Percentiles rank a stretch among this genome's conserved stretches.
Conservation (phyloP, 2,113 vertebrate species). For the Anguilla rostrata region DNA sequence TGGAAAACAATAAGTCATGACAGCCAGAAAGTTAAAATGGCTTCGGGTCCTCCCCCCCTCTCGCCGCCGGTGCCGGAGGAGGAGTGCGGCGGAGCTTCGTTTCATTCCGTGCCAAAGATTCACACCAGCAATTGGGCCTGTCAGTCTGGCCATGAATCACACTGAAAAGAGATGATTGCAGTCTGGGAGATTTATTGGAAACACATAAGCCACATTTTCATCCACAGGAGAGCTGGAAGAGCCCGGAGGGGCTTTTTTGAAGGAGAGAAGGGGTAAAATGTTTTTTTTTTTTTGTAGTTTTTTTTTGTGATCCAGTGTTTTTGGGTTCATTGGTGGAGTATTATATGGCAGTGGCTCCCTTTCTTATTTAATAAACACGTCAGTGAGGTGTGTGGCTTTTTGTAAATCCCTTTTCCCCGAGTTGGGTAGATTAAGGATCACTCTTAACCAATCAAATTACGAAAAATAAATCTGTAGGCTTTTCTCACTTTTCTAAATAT, state of each 20-base stretch:
- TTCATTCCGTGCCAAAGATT: conserved; percentile 73
- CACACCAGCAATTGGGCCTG: conserved; percentile 75
- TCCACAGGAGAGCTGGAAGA: conserved; percentile 55
- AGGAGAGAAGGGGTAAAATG: conserved; percentile 35
- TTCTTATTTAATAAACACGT: neutral
- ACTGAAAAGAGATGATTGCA: conserved; percentile 68
- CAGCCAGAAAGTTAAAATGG: conserved; percentile 42
- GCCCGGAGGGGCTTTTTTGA: conserved; percentile 37
- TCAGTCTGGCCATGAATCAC: conserved; percentile 73
- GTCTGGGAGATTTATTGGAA: conserved; percentile 71
- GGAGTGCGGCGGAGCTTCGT: conserved; percentile 42
- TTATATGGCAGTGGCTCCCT: neutral
- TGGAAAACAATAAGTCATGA: conserved; percentile 40
- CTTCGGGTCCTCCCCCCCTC: conserved; percentile 20
- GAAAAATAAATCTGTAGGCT: neutral
- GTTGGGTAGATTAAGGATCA: neutral
- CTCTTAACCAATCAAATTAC: neutral
- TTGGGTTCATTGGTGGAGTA: neutral
- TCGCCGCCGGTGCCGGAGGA: conserved; percentile 12
- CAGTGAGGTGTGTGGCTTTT: neutral
- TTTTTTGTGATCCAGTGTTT: neutral
- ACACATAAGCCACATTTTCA: conserved; percentile 65
- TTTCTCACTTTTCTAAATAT: neutral
- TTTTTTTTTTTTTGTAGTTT: neutral
- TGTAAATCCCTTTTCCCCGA: neutral